Evolutionary conservation across 1,140 invertebrate genomes (phyloP), one percentile per base, ranked within the genome.

Genomic region (Procambarus clarkii): DNA sequence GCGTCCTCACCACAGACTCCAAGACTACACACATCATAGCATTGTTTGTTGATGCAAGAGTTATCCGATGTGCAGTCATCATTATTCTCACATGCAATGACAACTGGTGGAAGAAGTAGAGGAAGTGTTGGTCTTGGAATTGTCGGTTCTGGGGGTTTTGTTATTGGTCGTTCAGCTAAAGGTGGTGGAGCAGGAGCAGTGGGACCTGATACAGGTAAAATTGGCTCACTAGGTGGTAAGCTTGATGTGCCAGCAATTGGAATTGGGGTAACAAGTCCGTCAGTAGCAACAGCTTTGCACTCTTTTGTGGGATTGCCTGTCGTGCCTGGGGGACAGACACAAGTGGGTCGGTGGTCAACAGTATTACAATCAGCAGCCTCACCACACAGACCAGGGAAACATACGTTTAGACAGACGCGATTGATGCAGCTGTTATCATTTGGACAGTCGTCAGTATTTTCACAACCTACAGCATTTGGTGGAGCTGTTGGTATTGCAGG

Each of bases 41-140:
- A 98, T 24, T 97, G 95, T 7, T 96, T 96, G 91, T 97, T 97
- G 89, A 98, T 94, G 93, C 98, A 98, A 44, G 97, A 96, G 88
- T 96, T 96, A 80, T 97, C 96, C 0, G 95, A 94, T 0, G 96
- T 95, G 94, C 97, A 98, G 88, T 98, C 97, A 7, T 95, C 95
- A 93, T 98, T 97, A 1, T 95, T 95, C 69, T 96, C 95, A 94
- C 98, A 98, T 54, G 96, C 96, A 3, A 98, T 97, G 15, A 95
- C 96, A 97, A 94, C 97, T 46, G 79, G 86, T 7, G 92, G 93
- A 93, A 95, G 34, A 95, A 95, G 5, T 95, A 94, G 3, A 97
- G 95, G 0, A 96, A 95, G 58, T 92, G 92, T 45, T 92, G 93
- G 86, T 93, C 76, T 60, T 45, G 85, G 81, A 34, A 74, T 9